These are phyloP conservation scores for Ciconia boyciana DNA, from an alignment of 2,113 vertebrate species.

Conservation along the genomic window DNA sequence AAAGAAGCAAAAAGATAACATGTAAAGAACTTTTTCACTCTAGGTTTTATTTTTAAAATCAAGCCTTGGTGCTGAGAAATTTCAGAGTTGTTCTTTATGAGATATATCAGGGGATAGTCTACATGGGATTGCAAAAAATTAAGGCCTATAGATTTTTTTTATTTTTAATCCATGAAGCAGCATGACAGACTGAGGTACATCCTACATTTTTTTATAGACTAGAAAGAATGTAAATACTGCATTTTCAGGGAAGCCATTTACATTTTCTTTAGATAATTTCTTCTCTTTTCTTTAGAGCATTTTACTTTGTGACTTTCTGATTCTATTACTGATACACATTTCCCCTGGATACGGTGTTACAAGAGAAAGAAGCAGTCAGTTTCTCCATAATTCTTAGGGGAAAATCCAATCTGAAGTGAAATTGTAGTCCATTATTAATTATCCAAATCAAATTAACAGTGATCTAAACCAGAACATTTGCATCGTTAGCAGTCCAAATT, in stretches of 20 bases:
- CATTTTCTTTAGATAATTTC: background rate
- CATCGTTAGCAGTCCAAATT: background rate
- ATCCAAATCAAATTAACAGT: background rate
- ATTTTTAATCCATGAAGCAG: background rate
- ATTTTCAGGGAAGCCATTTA: background rate
- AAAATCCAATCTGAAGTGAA: background rate
- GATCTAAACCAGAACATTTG: background rate
- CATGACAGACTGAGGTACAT: background rate
- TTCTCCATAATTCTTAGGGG: background rate
- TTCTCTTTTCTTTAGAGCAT: background rate
- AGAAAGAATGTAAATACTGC: background rate
- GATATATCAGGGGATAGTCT: background rate
- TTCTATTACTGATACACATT: background rate
- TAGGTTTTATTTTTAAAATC: background rate
- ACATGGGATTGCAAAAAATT: background rate
- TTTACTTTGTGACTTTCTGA: background rate
- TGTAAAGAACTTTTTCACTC: background rate
- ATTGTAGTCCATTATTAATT: background rate
- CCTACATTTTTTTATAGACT: background rate
- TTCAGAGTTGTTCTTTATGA: background rate
- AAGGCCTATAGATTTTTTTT: background rate
- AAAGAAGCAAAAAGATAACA: background rate
- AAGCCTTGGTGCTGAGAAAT: background rate
- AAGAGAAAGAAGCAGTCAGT: background rate
- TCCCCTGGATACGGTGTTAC: background rate